phyloP scores from a whole-genome alignment of 2,888 invertebrate genomes.

The Tuberolachnus salignus region DNA sequence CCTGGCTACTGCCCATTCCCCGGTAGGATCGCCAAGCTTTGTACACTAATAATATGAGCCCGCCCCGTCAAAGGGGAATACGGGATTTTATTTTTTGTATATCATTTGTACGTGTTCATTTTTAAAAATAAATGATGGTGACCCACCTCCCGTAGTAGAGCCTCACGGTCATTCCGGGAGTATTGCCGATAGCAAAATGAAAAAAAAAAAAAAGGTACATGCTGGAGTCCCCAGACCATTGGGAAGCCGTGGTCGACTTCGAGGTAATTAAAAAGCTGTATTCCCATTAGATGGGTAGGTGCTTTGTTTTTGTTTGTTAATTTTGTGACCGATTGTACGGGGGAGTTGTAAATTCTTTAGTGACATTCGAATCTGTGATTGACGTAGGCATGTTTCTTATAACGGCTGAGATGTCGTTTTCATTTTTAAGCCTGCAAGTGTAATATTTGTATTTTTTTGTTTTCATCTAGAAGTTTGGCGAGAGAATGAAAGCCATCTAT shows the following conservation, averaged over 20 bases:
- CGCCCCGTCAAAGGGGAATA: no score
- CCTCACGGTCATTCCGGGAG: no score
- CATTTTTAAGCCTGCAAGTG: not conserved
- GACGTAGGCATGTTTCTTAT: not conserved
- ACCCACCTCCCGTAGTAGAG: no score
- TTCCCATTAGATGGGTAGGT: not conserved
- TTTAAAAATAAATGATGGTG: no score
- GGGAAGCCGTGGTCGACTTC: not conserved
- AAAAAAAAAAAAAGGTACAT: no score
- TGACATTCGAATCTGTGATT: not conserved
- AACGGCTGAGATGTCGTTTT: not conserved
- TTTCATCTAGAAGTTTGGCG: not conserved
- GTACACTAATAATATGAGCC: no score
- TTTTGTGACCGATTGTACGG: not conserved
- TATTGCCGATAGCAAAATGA: no score
- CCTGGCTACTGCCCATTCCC: no score
- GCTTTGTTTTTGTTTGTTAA: not conserved
- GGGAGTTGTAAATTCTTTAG: not conserved
- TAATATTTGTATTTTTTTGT: slow-evolving; percentile 11
- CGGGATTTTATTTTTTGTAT: no score
- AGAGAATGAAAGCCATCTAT: not conserved
- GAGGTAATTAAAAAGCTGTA: not conserved
- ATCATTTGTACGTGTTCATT: no score
- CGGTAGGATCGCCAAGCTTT: no score
- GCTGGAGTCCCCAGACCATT: no score